phyloP scores from a whole-genome alignment of 2,113 vertebrate genomes.

The Nothoprocta perdicaria region DNA sequence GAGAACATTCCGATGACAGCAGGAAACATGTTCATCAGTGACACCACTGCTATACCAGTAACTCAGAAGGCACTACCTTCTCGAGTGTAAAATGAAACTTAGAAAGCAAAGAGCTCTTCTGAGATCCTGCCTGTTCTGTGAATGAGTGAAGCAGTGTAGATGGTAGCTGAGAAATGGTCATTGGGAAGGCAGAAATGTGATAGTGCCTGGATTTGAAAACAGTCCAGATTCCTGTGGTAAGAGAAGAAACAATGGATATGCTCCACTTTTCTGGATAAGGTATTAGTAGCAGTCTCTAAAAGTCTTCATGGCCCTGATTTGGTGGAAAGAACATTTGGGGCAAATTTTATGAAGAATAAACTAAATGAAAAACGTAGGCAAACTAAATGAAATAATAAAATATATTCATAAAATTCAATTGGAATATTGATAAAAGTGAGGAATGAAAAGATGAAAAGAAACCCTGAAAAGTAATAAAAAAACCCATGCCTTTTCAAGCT shows the following conservation, averaged over 20 bases:
- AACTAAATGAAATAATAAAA: not conserved
- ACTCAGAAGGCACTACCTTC: not conserved
- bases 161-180: not conserved
- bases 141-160: not conserved
- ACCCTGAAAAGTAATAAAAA: not conserved
- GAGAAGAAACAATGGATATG: not conserved
- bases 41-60: not conserved
- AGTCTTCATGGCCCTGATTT: accelerated
- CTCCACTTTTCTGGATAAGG: not conserved
- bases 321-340: not conserved
- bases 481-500: not conserved
- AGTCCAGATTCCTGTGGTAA: not conserved
- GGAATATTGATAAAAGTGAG: not conserved
- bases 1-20: not conserved
- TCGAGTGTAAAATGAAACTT: not conserved
- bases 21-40: not conserved
- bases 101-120: not conserved
- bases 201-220: not conserved
- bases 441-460: not conserved
- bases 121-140: not conserved
- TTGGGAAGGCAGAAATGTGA: not conserved
- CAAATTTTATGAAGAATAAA: not conserved
- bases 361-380: not conserved
- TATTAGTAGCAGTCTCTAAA: not conserved
- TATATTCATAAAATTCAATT: not conserved